These are phyloP conservation scores for Dascyllus trimaculatus DNA, from an alignment of 2,113 vertebrate species.

Conservation along the genomic window DNA sequence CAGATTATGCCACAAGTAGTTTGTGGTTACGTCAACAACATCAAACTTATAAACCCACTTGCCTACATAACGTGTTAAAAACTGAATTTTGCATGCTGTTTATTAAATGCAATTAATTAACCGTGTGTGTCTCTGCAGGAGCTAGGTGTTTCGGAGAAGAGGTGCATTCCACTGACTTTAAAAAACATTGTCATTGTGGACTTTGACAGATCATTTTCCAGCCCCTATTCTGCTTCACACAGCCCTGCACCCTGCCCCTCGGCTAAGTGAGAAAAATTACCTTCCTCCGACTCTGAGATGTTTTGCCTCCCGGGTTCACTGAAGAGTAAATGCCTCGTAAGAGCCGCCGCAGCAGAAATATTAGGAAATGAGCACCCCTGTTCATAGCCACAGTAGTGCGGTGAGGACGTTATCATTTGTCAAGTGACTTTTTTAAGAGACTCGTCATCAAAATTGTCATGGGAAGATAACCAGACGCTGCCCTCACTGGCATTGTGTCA, in stretches of 20 bases:
- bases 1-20: no score
- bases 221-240: slow-evolving; percentile 16
- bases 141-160: no score
- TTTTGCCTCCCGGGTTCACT: slow-evolving; percentile 40
- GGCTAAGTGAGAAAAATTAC: slow-evolving; percentile 40
- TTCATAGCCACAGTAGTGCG: background rate
- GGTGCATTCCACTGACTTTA: no score
- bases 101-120: no score
- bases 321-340: slow-evolving; percentile 31
- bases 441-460: background rate
- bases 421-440: no score
- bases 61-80: no score
- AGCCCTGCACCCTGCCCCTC: slow-evolving; percentile 1
- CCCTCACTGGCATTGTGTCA: background rate
- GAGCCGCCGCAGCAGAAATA: slow-evolving; percentile 14
- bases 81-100: no score
- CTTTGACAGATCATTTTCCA: slow-evolving; percentile 23
- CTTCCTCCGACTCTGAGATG: slow-evolving; percentile 29
- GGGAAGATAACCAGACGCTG: background rate
- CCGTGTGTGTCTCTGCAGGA: no score
- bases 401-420: background rate
- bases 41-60: no score
- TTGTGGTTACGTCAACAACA: no score
- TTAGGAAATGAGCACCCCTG: background rate
- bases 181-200: background rate